Percentiles rank a stretch among this genome's conserved stretches.
Evolutionary conservation across 1,140 invertebrate species (phyloP).

Genomic region (Papilio glaucus): DNA sequence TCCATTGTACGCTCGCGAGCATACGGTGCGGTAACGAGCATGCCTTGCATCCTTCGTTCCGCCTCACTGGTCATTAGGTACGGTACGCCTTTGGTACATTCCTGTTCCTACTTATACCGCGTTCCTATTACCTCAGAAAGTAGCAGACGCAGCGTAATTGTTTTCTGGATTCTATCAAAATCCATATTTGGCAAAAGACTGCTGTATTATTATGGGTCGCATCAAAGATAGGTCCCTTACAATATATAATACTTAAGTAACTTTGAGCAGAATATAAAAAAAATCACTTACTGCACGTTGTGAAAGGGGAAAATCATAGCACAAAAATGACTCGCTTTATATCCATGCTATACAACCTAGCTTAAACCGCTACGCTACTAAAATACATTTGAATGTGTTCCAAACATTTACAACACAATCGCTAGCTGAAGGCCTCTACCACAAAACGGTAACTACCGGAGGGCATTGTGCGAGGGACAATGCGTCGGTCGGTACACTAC

Average conservation of each 20-base stretch:
- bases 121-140: background rate
- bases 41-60: constrained; percentile 14
- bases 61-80: background rate
- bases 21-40: background rate
- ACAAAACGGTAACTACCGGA: background rate
- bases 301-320: too few relatives aligned
- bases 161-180: too few relatives aligned
- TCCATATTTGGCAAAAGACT: too few relatives aligned
- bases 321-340: too few relatives aligned
- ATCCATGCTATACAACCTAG: too few relatives aligned
- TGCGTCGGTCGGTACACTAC: background rate
- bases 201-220: too few relatives aligned
- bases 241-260: too few relatives aligned
- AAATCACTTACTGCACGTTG: too few relatives aligned
- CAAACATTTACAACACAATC: background rate
- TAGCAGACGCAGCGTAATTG: too few relatives aligned
- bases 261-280: too few relatives aligned
- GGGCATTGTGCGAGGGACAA: background rate
- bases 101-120: background rate
- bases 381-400: background rate
- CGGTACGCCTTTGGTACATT: background rate
- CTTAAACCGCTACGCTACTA: too few relatives aligned
- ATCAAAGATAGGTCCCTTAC: too few relatives aligned
- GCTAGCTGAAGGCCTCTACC: background rate
- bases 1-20: background rate